A percentile compares a stretch with the other conserved stretches of the same genome.
Conservation (phyloP, 2,797 vertebrate species). For the Lemur catta region DNA sequence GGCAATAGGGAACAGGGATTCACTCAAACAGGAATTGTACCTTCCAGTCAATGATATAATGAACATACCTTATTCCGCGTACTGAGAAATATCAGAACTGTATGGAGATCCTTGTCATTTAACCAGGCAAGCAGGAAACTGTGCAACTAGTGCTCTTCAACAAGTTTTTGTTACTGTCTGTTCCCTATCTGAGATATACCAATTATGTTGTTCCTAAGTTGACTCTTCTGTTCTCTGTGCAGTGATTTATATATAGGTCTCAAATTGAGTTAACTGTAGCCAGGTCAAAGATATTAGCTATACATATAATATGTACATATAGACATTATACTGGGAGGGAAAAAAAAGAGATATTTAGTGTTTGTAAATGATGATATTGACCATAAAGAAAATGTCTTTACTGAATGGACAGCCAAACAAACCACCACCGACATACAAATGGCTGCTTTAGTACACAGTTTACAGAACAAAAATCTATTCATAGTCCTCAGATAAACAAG, state of each 20-base stretch:
- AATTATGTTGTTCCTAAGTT: neutral
- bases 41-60: neutral
- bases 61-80: neutral
- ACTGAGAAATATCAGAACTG: neutral
- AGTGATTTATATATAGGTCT: neutral
- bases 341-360: neutral
- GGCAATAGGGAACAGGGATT: neutral
- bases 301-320: neutral
- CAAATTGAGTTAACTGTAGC: neutral
- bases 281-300: neutral
- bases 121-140: neutral
- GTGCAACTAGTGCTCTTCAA: neutral
- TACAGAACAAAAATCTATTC: conserved; percentile 53
- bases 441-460: conserved; percentile 12
- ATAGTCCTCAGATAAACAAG: conserved; percentile 51
- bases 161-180: neutral
- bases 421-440: neutral
- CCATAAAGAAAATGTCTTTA: neutral
- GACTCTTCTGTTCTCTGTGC: neutral
- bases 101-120: neutral
- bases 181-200: neutral
- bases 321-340: neutral
- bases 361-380: neutral
- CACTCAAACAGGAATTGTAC: neutral
- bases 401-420: neutral